These are phyloP conservation scores for Eriocheir sinensis DNA, from an alignment of 1,140 invertebrate species.

Conservation along the genomic window DNA sequence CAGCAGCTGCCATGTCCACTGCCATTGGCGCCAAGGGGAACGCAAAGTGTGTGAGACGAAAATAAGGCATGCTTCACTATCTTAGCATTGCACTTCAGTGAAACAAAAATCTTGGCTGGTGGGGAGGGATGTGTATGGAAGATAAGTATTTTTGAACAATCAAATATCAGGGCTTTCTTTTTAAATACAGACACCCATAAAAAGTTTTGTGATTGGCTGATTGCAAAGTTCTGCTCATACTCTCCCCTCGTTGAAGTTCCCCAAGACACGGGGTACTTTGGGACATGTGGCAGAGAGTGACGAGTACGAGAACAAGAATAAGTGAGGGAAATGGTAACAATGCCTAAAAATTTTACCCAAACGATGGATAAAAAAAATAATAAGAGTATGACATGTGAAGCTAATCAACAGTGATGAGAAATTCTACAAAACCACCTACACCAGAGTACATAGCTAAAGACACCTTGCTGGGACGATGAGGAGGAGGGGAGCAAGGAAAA, in stretches of 20 bases:
- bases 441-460: constrained; percentile 66
- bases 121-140: not conserved
- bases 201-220: not conserved
- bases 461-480: constrained; percentile 45
- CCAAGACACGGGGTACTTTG: constrained; percentile 48
- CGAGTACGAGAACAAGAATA: constrained; percentile 13
- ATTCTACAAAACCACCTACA: constrained; percentile 69
- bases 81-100: constrained; percentile 74
- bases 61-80: constrained; percentile 74
- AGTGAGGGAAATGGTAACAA: constrained; percentile 45
- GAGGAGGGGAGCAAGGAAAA: not conserved
- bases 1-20: constrained; percentile 38
- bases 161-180: not conserved
- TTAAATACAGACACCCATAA: not conserved
- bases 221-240: not conserved
- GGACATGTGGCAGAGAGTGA: constrained; percentile 52
- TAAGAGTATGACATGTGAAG: constrained; percentile 58
- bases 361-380: constrained; percentile 37
- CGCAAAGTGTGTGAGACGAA: constrained; percentile 17
- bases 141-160: not conserved
- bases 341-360: constrained; percentile 52
- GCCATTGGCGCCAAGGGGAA: constrained; percentile 34
- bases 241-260: constrained; percentile 28
- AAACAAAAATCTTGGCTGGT: not conserved
- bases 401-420: constrained; percentile 57